These are phyloP conservation scores for Melieria crassipennis DNA, from an alignment of 2,888 invertebrate genomes.

Conservation along the genomic window DNA sequence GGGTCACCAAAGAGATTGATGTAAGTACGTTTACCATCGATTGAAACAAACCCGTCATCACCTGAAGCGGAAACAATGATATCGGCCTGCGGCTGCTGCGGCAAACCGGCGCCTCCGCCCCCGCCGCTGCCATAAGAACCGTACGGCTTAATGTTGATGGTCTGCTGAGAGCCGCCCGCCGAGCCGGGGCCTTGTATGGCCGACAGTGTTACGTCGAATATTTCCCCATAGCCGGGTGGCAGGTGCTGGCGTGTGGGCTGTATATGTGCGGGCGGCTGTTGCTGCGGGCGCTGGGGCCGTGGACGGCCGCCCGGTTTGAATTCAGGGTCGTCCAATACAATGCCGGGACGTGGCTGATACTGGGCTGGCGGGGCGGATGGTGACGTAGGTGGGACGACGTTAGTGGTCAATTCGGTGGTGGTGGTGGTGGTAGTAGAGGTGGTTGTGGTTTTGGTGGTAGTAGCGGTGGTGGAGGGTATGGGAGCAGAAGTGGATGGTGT, in stretches of 20 bases:
- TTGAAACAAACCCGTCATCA: constrained; percentile 88
- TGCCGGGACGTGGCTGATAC: constrained; percentile 84
- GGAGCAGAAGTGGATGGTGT: constrained; percentile 42
- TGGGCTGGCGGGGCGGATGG: constrained; percentile 47
- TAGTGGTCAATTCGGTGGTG: constrained; percentile 31
- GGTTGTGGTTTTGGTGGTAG: constrained; percentile 43
- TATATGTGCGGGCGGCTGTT: constrained; percentile 50
- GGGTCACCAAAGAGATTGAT: constrained; percentile 82
- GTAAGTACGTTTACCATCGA: constrained; percentile 90
- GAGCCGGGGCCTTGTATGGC: constrained; percentile 86
- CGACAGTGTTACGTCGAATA: constrained; percentile 88
- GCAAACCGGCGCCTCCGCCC: constrained; percentile 42
- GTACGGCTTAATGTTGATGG: constrained; percentile 65
- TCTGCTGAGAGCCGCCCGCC: constrained; percentile 63
- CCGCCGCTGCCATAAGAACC: constrained; percentile 63
- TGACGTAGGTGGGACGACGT: constrained; percentile 36
- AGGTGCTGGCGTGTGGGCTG: constrained; percentile 65
- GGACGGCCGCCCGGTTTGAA: constrained; percentile 73
- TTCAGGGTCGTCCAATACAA: constrained; percentile 85
- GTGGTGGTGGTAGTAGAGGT: constrained; percentile 43
- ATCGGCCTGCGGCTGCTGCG: constrained; percentile 66
- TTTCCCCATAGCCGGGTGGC: constrained; percentile 76
- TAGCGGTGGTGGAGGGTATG: constrained; percentile 47
- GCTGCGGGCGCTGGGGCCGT: constrained; percentile 49
- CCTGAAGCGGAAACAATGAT: constrained; percentile 84